Conservation (phyloP, 2,888 invertebrate genomes). For the Glaucopsyche alexis region DNA sequence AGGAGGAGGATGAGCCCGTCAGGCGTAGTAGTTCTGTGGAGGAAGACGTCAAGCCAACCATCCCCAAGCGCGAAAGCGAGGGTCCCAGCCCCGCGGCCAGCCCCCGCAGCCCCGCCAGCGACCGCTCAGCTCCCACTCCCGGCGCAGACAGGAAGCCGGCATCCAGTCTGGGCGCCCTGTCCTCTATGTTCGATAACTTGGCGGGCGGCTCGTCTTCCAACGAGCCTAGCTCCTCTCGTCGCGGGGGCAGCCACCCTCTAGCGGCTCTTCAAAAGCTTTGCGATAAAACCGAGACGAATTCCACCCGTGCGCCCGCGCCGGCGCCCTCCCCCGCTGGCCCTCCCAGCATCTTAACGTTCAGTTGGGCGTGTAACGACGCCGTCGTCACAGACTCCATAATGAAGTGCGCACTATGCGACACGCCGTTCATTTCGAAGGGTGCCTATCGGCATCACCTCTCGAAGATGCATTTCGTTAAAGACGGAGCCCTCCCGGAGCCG, state of each 20-base stretch:
- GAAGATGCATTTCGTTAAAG: conserved; percentile 97
- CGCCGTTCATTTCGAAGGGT: conserved; percentile 97
- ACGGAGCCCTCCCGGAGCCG: conserved; percentile 90
- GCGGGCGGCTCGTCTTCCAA: conserved; percentile 78
- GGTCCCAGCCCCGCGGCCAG: conserved; percentile 80
- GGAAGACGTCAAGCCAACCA: conserved; percentile 61
- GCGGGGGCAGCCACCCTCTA: conserved; percentile 91
- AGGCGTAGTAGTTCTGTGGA: conserved; percentile 62
- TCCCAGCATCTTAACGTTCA: conserved; percentile 92
- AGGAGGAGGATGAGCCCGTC: conserved; percentile 81
- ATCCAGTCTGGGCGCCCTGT: conserved; percentile 89
- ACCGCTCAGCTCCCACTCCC: conserved; percentile 86
- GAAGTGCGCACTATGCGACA: conserved; percentile 97
- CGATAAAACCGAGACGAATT: conserved; percentile 94
- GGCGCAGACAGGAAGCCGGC: conserved; percentile 82
- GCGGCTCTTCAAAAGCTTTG: conserved; percentile 97
- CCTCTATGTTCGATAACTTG: conserved; percentile 94
- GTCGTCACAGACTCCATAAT: conserved; percentile 93
- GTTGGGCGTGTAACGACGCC: conserved; percentile 97
- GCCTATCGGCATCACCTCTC: conserved; percentile 97
- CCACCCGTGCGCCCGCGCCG: conserved; percentile 77
- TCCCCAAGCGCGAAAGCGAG: conserved; percentile 77
- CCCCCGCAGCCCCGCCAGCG: conserved; percentile 88
- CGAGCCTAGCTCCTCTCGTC: conserved; percentile 81
- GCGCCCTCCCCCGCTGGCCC: conserved; percentile 83